A percentile compares a stretch with the other conserved stretches of the same genome.
Evolutionary conservation across 2,888 invertebrate genomes (phyloP).

Genomic region (Neoascia interrupta): DNA sequence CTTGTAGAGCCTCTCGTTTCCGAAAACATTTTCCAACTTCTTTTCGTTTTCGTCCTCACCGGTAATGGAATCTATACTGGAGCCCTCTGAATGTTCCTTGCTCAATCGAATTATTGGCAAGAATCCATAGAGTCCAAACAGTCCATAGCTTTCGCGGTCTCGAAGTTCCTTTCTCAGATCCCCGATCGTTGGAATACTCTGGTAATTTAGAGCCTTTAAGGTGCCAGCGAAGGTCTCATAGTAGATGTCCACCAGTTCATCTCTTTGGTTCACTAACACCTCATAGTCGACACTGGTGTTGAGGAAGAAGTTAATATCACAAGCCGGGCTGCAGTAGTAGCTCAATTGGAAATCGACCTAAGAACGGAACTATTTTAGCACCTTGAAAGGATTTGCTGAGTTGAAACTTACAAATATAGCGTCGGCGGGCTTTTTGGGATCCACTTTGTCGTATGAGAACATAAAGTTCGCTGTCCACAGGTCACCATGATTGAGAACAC

Average conservation of each 20-base stretch:
- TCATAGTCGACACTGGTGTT: slow-evolving; percentile 73
- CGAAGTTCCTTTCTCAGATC: slow-evolving; percentile 74
- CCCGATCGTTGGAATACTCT: slow-evolving; percentile 73
- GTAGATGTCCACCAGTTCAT: slow-evolving; percentile 73
- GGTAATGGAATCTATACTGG: slow-evolving; percentile 72
- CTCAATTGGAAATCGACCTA: slow-evolving; percentile 73
- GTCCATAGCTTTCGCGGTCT: slow-evolving; percentile 74
- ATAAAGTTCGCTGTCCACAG: slow-evolving; percentile 81
- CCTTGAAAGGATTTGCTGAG: too few relatives aligned
- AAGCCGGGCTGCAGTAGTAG: slow-evolving; percentile 74
- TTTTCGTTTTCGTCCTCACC: slow-evolving; percentile 70
- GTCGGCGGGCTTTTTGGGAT: slow-evolving; percentile 62
- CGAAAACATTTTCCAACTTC: slow-evolving; percentile 72
- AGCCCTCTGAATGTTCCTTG: slow-evolving; percentile 72
- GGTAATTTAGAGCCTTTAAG: slow-evolving; percentile 72
- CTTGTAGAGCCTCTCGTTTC: slow-evolving; percentile 72
- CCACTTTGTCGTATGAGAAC: slow-evolving; percentile 54
- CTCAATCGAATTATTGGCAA: slow-evolving; percentile 75
- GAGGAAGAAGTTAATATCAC: slow-evolving; percentile 77
- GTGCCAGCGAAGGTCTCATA: slow-evolving; percentile 71
- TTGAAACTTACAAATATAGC: slow-evolving; percentile 79
- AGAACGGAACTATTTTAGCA: neutral
- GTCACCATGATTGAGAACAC: slow-evolving; percentile 81
- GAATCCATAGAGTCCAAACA: slow-evolving; percentile 74
- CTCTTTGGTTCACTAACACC: slow-evolving; percentile 70